These are phyloP conservation scores for Nerophis lumbriciformis DNA, from an alignment of 2,113 vertebrate species.

Conservation along the genomic window DNA sequence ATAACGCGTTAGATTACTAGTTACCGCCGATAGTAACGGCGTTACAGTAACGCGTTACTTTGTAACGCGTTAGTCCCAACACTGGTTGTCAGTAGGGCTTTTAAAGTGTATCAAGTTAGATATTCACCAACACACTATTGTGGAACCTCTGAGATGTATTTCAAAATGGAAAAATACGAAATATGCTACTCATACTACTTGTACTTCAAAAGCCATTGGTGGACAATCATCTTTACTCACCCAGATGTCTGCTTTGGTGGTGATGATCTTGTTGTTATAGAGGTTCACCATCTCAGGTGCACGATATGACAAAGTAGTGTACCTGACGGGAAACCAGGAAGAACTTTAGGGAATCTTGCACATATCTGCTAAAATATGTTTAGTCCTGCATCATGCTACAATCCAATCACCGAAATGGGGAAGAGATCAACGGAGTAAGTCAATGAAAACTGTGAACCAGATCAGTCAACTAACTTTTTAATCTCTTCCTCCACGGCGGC, in stretches of 20 bases:
- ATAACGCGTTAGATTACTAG: too few species aligned
- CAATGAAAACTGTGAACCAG: conserved; percentile 1
- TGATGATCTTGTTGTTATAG: conserved; percentile 95
- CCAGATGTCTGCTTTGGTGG: conserved; percentile 96
- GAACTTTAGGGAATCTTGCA: neutral
- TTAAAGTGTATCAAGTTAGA: too few species aligned
- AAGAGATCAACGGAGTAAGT: neutral
- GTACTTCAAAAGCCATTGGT: too few species aligned
- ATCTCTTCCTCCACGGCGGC: conserved; percentile 93
- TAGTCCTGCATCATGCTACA: neutral
- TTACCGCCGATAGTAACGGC: too few species aligned
- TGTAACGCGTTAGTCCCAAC: too few species aligned
- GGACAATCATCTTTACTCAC: conserved; percentile 63
- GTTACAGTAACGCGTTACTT: too few species aligned
- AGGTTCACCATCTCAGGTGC: conserved; percentile 99
- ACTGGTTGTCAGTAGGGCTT: too few species aligned
- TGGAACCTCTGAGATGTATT: too few species aligned
- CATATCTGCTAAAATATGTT: neutral
- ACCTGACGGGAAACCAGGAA: conserved; percentile 67
- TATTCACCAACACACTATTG: too few species aligned
- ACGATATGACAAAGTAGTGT: conserved; percentile 94
- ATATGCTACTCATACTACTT: too few species aligned
- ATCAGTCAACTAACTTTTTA: conserved; percentile 81
- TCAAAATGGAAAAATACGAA: too few species aligned
- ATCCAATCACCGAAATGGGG: neutral